Base-by-base conservation (phyloP, 2,888 invertebrate species). In the Lepidocyrtoides sp. region DNA sequence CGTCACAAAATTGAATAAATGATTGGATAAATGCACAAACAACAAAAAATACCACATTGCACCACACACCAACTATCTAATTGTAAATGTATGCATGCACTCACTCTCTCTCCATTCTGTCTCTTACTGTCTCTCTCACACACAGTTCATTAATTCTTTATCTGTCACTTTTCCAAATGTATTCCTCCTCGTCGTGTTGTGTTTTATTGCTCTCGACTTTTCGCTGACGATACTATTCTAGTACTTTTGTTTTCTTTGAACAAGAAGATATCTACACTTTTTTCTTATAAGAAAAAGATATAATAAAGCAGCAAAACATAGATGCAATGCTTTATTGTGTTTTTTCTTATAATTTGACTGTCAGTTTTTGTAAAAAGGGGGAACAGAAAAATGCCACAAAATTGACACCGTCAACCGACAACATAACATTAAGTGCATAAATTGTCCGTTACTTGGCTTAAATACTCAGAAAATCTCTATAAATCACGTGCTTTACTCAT, bases 121-220 rank as follows among this genome's bases (percentile, higher is more conserved):
- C n/a, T n/a, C n/a, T n/a, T n/a, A n/a, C n/a, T n/a, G n/a, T n/a
- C n/a, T n/a, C n/a, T n/a, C n/a, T n/a, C 17, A 20, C 20, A 20
- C 57, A 57, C n/a, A 63, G 63, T 63, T 63, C 63, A 63, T 63
- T 63, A 63, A 63, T 63, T 63, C 29, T 3, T 63, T 63, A 63
- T 63, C 63, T 63, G 63, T 63, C 63, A 63, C 2, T 57, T 57
- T 57, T 5, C 20, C 17, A 10, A 5, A 2, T n/a, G 57, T 57
- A 57, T 57, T 57, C 20, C 57, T n/a, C n/a, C n/a, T n/a, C n/a
- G n/a, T 26, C 7, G 29, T 63, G 63, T 2, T 20, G 23, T 48
- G 48, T 14, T 48, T 48, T 48, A 48, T 14, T 48, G 48, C 48
- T 36, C 5, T 5, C 8, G 36, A 3, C 8, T 36, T 36, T 36